Conservation (phyloP, 2,888 invertebrate species). For the Labia minor region DNA sequence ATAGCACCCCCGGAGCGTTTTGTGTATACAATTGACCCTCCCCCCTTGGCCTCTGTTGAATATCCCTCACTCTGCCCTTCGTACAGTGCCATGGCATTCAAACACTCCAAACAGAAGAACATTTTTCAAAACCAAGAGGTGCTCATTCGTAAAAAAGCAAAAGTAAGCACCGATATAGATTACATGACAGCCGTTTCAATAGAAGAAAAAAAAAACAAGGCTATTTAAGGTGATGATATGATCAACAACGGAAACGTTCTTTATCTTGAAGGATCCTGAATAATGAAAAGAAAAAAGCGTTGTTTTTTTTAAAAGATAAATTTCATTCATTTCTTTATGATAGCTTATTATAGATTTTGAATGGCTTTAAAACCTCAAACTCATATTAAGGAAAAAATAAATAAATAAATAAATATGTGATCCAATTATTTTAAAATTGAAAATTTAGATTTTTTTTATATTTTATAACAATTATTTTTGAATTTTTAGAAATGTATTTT, state of each 20-base stretch:
- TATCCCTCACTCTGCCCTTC: no score
- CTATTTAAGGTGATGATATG: not conserved
- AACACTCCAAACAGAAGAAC: not conserved
- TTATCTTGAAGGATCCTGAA: not conserved
- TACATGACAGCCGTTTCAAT: no score
- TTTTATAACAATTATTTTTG: no score
- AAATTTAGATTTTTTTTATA: no score
- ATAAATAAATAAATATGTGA: no score
- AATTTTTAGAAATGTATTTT: no score
- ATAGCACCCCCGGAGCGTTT: not conserved
- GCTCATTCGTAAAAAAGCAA: constrained; percentile 1
- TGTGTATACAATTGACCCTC: constrained; percentile 4
- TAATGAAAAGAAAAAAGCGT: not conserved
- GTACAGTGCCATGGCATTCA: not conserved
- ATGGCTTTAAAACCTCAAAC: no score
- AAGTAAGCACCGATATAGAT: not conserved
- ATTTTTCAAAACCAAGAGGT: constrained; percentile 13
- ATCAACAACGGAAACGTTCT: not conserved
- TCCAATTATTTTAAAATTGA: no score
- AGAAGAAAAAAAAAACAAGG: not conserved
- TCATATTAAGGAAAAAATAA: no score
- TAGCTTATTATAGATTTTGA: no score
- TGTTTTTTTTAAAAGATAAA: no score
- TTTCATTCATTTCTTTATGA: no score
- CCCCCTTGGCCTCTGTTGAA: not conserved